Percentiles rank a stretch among this genome's conserved stretches.
These are phyloP conservation scores for Clitarchus hookeri DNA, from an alignment of 2,888 invertebrate genomes.

Conservation along the genomic window DNA sequence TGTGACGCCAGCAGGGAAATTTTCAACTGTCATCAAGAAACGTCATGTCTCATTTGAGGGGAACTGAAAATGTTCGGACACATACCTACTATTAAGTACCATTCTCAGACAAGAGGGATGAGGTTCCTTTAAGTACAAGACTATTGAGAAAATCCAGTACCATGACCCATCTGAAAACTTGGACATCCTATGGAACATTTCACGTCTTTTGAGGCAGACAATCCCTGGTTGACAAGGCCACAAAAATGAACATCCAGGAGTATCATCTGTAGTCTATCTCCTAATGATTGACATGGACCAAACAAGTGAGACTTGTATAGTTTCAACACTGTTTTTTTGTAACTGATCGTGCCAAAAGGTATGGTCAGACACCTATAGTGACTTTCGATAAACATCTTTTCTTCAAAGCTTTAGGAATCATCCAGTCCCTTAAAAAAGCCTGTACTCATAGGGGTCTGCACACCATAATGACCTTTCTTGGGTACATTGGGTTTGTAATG, in stretches of 20 bases:
- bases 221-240: background rate
- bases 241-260: background rate
- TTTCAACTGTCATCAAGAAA: background rate
- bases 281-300: too few relatives aligned
- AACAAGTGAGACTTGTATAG: background rate
- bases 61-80: background rate
- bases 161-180: background rate
- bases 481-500: too few relatives aligned
- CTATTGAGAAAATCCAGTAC: too few relatives aligned
- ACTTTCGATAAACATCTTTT: background rate
- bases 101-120: background rate
- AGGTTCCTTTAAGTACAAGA: background rate
- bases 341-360: background rate
- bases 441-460: too few relatives aligned
- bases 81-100: background rate
- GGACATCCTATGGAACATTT: conserved; percentile 3
- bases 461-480: too few relatives aligned
- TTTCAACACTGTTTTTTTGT: background rate
- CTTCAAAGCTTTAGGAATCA: background rate
- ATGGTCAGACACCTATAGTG: background rate
- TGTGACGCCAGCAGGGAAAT: background rate
- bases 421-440: too few relatives aligned
- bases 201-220: background rate
- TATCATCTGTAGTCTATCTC: background rate
- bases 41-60: background rate